Percentiles rank a stretch among this genome's conserved stretches.
phyloP scores from a whole-genome alignment of 2,888 invertebrate genomes.

The Plebejus anna region DNA sequence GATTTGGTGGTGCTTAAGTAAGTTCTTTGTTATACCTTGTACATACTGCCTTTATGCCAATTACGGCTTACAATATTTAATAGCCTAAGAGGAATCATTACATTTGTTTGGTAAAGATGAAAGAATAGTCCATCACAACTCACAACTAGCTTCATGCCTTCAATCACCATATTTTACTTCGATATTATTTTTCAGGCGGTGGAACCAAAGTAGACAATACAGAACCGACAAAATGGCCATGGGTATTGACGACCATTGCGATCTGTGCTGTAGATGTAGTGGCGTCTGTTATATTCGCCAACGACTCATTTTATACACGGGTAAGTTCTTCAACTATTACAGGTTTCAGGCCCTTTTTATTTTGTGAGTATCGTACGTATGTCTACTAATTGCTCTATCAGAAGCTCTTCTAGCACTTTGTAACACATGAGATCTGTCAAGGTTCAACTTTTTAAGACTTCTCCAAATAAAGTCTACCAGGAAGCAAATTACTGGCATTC shows the following conservation, averaged over 20 bases:
- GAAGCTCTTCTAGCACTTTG: too few relatives aligned
- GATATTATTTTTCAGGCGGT: constrained; percentile 46
- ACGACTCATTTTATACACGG: constrained; percentile 62
- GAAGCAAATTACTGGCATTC: too few relatives aligned
- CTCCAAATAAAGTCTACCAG: too few relatives aligned
- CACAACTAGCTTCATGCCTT: background rate
- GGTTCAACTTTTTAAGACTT: too few relatives aligned
- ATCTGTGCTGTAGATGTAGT: constrained; percentile 52
- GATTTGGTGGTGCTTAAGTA: background rate
- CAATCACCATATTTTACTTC: background rate
- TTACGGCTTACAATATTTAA: background rate
- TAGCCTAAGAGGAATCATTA: background rate
- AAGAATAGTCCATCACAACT: background rate
- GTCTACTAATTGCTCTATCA: too few relatives aligned
- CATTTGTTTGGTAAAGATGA: background rate
- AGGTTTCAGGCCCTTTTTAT: too few relatives aligned
- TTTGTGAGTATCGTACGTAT: too few relatives aligned
- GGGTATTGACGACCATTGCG: constrained; percentile 53
- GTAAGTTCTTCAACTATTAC: constrained; percentile 43
- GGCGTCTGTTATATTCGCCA: constrained; percentile 56
- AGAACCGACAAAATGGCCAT: constrained; percentile 58
- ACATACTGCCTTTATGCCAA: too few relatives aligned
- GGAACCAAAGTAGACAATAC: constrained; percentile 50
- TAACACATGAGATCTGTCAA: too few relatives aligned
- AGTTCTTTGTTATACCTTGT: background rate